Percentiles rank a stretch among this genome's conserved stretches.
These are phyloP conservation scores for Blera fallax DNA, from an alignment of 2,888 invertebrate genomes.

Conservation along the genomic window DNA sequence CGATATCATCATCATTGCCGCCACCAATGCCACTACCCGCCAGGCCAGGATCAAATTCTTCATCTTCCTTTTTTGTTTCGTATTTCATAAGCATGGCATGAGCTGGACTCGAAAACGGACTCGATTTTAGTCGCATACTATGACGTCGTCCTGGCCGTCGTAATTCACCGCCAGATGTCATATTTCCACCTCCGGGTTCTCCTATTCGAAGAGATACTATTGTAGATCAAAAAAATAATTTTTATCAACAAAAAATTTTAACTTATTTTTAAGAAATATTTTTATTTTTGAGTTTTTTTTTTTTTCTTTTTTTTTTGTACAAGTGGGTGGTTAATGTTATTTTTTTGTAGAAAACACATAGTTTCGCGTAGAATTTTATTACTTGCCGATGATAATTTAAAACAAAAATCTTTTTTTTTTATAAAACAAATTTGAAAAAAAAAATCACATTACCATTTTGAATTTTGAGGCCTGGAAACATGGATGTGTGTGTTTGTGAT, in stretches of 20 bases:
- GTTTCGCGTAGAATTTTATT: slow-evolving; percentile 4
- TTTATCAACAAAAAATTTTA: slow-evolving; percentile 31
- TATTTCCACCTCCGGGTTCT: slow-evolving; percentile 55
- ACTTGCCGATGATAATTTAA: slow-evolving; percentile 34
- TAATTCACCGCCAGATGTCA: slow-evolving; percentile 16
- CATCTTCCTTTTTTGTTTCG: slow-evolving; percentile 76
- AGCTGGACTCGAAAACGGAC: slow-evolving; percentile 79
- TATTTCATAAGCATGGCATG: slow-evolving; percentile 76
- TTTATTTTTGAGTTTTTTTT: slow-evolving; percentile 32
- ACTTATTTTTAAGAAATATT: slow-evolving; percentile 40
- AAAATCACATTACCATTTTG: slow-evolving; percentile 61
- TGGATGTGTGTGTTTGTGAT: slow-evolving; percentile 69
- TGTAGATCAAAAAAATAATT: slow-evolving; percentile 59
- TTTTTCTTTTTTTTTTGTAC: slow-evolving; percentile 34
- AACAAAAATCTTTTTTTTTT: neutral
- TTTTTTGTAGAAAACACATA: slow-evolving; percentile 51
- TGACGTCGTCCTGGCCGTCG: slow-evolving; percentile 68
- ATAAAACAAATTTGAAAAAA: slow-evolving; percentile 6
- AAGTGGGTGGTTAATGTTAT: slow-evolving; percentile 63
- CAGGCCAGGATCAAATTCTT: slow-evolving; percentile 54
- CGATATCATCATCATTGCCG: slow-evolving; percentile 68
- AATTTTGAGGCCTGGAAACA: slow-evolving; percentile 70
- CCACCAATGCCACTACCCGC: slow-evolving; percentile 71
- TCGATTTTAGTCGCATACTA: slow-evolving; percentile 77
- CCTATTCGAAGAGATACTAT: slow-evolving; percentile 71